Evolutionary conservation across 2,797 vertebrate species (phyloP), one percentile per base, ranked within the genome.

Genomic region (Ptychobarbus kaznakovi): DNA sequence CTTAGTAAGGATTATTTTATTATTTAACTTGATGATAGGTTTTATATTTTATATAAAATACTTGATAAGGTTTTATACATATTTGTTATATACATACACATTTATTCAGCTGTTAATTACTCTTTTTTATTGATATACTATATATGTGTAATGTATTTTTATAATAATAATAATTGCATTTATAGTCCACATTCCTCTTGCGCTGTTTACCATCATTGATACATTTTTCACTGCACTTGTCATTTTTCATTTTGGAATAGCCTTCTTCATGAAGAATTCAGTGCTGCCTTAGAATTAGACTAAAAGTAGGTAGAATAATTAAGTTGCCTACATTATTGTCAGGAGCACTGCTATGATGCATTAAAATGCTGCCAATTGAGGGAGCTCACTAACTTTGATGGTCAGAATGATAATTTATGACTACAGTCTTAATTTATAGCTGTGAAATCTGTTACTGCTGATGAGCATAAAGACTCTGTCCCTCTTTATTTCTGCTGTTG

Each of bases 401-500:
- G 70, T 65, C 49, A 70, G 51, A 70, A 11, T 56, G 49, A 72
- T 44, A 5, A 82, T 83, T 46, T 22, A 42, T 85, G 32, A 53
- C 28, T n/a, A 22, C 25, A n/a, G 15, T 75, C 16, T 65, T 12
- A 12, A 73, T 77, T 49, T n/a, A 68, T 35, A 56, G 40, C 49
- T 18, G 16, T 81, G 25, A 75, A 44, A 77, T 81, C 16, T 40
- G 51, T 44, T 63, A 22, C 38, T 84, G 49, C 40, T 61, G 12
- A 38, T 84, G 13, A 76, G 40, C 82, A 76, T 81, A 56, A 72
- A 79, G 32, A 40, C 20, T 69, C 65, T 6, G 32, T 72, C 66
- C 82, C 68, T 69, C 58, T 25, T 46, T 63, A 79, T 77, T 46
- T 22, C 25, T 38, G 25, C 74, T 83, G 72, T 58, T 78, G 73